Evolutionary conservation across 1,140 invertebrate genomes (phyloP).

Genomic region (Contarinia nasturtii): DNA sequence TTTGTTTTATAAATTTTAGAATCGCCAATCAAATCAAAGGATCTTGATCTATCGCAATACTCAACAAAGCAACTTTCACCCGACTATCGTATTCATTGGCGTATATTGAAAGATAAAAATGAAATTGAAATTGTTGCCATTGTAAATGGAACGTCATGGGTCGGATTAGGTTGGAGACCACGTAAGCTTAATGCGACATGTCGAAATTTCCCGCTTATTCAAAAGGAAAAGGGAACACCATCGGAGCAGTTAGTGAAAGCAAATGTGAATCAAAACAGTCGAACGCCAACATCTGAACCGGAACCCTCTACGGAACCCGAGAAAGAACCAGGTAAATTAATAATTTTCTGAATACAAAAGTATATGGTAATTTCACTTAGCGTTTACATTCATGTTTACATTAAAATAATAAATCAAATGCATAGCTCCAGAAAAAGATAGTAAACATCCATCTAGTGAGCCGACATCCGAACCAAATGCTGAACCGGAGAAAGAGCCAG

Average conservation of each 20-base stretch:
- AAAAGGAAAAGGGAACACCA: conserved; percentile 28
- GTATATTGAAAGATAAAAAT: conserved; percentile 52
- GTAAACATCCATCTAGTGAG: conserved; percentile 16
- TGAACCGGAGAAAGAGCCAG: conserved; percentile 24
- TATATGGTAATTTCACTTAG: no score
- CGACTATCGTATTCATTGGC: conserved; percentile 62
- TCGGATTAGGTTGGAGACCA: conserved; percentile 71
- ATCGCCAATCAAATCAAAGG: conserved; percentile 39
- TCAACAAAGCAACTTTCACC: conserved; percentile 46
- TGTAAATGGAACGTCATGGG: conserved; percentile 68
- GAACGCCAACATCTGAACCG: conserved; percentile 22
- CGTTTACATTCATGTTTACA: no score
- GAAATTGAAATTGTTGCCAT: conserved; percentile 73
- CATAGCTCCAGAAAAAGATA: no score
- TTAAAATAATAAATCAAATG: no score
- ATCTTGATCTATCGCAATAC: conserved; percentile 46
- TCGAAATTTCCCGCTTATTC: conserved; percentile 51
- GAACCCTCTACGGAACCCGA: conserved; percentile 16
- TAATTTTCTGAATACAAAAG: no score
- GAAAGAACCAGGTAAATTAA: conserved; percentile 13
- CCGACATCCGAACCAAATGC: conserved; percentile 13
- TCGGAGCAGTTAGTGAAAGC: conserved; percentile 13
- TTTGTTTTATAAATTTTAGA: conserved; percentile 25
- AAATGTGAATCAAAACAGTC: neutral
- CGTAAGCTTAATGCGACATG: conserved; percentile 46